Percentiles rank a stretch among this genome's conserved stretches.
These are phyloP conservation scores for Megaceryle torquata DNA, from an alignment of 2,113 vertebrate species.

Conservation along the genomic window DNA sequence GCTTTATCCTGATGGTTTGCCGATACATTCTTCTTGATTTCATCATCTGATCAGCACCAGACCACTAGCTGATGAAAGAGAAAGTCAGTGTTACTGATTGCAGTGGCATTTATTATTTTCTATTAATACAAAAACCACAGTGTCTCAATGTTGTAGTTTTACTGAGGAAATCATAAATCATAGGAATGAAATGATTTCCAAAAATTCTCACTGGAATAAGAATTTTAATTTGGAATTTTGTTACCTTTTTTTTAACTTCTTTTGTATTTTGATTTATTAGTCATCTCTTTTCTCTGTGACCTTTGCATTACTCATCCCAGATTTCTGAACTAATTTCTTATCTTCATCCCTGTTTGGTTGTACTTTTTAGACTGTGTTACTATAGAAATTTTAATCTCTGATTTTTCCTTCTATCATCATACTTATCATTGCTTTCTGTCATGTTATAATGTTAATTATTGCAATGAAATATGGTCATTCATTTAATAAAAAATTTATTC, in stretches of 20 bases:
- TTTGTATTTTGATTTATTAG: not conserved
- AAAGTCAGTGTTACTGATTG: conserved; percentile 29
- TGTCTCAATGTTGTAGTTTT: not conserved
- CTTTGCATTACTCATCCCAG: not conserved
- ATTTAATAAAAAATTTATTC: not conserved
- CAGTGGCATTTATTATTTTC: conserved; percentile 9
- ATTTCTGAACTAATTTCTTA: not conserved
- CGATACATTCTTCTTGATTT: conserved; percentile 37
- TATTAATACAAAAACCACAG: not conserved
- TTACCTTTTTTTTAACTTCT: not conserved
- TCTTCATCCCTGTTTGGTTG: not conserved
- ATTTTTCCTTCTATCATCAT: not conserved
- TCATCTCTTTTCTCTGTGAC: not conserved
- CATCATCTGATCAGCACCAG: conserved; percentile 44
- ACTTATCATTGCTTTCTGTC: not conserved
- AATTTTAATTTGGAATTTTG: not conserved
- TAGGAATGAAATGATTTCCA: not conserved
- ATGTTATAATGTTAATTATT: not conserved
- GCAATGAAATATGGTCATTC: not conserved
- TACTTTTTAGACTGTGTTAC: not conserved
- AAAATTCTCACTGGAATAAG: not conserved
- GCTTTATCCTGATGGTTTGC: conserved; percentile 31
- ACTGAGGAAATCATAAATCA: not conserved
- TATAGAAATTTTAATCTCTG: not conserved
- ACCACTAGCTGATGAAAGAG: conserved; percentile 52